phyloP scores from a whole-genome alignment of 2,888 invertebrate genomes.

The Druceiella hillmani region DNA sequence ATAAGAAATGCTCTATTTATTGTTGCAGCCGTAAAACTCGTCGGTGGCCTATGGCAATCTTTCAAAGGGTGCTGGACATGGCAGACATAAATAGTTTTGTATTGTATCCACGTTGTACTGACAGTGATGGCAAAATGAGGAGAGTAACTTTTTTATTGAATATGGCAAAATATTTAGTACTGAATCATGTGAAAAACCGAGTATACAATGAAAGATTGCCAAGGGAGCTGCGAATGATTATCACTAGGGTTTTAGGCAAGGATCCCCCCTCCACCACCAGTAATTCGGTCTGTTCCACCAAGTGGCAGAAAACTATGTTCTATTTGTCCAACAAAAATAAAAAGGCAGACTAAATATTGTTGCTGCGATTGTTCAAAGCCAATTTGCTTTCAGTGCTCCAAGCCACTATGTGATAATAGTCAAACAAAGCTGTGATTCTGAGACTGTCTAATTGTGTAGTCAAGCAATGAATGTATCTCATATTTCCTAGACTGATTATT shows the following conservation, averaged over 20 bases:
- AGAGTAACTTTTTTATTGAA: constrained; percentile 17
- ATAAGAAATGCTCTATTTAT: constrained; percentile 14
- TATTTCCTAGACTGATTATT: too few species aligned
- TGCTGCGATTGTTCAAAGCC: too few species aligned
- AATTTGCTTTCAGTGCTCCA: too few species aligned
- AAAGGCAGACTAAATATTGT: too few species aligned
- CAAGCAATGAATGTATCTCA: too few species aligned
- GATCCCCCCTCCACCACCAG: constrained; percentile 12
- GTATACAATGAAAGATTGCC: constrained; percentile 18
- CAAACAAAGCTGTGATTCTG: too few species aligned
- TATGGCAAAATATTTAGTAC: constrained; percentile 17
- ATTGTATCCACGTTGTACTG: constrained; percentile 10
- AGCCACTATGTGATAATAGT: too few species aligned
- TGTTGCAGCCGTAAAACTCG: constrained; percentile 11
- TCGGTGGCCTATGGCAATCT: constrained; percentile 20
- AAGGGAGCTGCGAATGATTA: constrained; percentile 17
- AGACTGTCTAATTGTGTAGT: too few species aligned
- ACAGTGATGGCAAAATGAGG: constrained; percentile 15
- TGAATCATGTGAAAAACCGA: constrained; percentile 15
- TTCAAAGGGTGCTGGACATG: constrained; percentile 20
- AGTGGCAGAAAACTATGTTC: constrained; percentile 13
- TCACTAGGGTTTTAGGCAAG: constrained; percentile 16
- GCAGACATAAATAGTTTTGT: constrained; percentile 14
- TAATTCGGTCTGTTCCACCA: constrained; percentile 9
- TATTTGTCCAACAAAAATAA: constrained; percentile 7